Evolutionary conservation across 2,797 vertebrate genomes (phyloP).

Genomic region (Cyclopterus lumpus): DNA sequence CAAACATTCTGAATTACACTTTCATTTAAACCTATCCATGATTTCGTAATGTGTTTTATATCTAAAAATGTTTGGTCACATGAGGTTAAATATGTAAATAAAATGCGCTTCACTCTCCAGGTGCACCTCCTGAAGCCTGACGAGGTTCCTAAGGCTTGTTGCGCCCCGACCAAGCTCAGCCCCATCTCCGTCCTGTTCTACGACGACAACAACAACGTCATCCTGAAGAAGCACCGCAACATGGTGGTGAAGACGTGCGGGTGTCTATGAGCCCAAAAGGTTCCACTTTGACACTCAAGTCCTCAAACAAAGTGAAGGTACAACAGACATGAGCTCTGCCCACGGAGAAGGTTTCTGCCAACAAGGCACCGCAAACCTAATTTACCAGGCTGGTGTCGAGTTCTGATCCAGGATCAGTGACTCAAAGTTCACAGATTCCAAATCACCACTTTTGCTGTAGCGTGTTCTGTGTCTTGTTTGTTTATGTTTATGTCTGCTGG

Average conservation of each 20-base stretch:
- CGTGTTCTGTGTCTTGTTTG: not conserved
- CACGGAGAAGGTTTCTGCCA: not conserved
- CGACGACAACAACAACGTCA: conserved; percentile 98
- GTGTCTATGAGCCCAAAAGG: conserved; percentile 85
- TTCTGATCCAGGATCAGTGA: not conserved
- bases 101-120: conserved; percentile 66
- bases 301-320: not conserved
- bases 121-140: conserved; percentile 97
- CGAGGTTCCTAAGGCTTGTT: conserved; percentile 94
- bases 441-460: not conserved
- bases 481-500: not conserved
- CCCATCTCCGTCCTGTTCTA: conserved; percentile 97
- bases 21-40: too few relatives aligned
- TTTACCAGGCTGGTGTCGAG: not conserved
- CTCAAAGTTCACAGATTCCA: not conserved
- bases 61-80: too few relatives aligned
- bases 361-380: not conserved
- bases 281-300: not conserved
- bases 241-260: conserved; percentile 98
- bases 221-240: conserved; percentile 96
- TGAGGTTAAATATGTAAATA: not conserved
- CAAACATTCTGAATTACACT: not conserved
- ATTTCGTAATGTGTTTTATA: too few relatives aligned
- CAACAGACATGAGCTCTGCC: not conserved
- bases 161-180: conserved; percentile 95